phyloP scores from a whole-genome alignment of 2,888 invertebrate genomes.

The Drosophila kokeensis region DNA sequence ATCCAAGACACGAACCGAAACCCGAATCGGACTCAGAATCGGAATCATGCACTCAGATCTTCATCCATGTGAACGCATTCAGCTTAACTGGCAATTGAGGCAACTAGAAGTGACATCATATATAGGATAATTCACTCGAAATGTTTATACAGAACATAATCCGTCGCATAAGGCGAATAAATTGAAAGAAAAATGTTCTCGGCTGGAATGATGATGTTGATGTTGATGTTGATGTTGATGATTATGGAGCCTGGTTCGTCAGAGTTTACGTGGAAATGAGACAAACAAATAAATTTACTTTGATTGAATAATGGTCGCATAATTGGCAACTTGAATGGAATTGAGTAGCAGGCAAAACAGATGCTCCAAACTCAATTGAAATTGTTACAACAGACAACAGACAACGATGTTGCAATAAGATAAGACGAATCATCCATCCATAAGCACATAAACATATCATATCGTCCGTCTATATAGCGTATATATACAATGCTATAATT shows the following conservation, averaged over 20 bases:
- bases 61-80: slow-evolving; percentile 32
- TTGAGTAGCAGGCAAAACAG: slow-evolving; percentile 85
- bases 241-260: slow-evolving; percentile 32
- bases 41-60: slow-evolving; percentile 9
- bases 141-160: slow-evolving; percentile 75
- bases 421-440: slow-evolving; percentile 22
- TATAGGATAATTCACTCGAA: slow-evolving; percentile 72
- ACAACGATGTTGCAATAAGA: slow-evolving; percentile 31
- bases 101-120: slow-evolving; percentile 73
- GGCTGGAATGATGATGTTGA: background rate
- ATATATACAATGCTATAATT: slow-evolving; percentile 4
- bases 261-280: slow-evolving; percentile 76
- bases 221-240: slow-evolving; percentile 2
- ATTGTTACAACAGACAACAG: slow-evolving; percentile 50
- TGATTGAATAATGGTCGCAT: slow-evolving; percentile 85
- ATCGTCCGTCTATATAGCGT: slow-evolving; percentile 4
- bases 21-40: slow-evolving; percentile 3
- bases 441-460: background rate
- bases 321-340: slow-evolving; percentile 86
- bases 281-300: slow-evolving; percentile 86
- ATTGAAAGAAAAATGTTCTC: slow-evolving; percentile 60
- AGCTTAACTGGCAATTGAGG: slow-evolving; percentile 64
- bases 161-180: slow-evolving; percentile 75
- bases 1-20: background rate
- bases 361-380: slow-evolving; percentile 66